phyloP scores from a whole-genome alignment of 37 sponge, comb jelly and placozoan species.

The Chondrosia reniformis region DNA sequence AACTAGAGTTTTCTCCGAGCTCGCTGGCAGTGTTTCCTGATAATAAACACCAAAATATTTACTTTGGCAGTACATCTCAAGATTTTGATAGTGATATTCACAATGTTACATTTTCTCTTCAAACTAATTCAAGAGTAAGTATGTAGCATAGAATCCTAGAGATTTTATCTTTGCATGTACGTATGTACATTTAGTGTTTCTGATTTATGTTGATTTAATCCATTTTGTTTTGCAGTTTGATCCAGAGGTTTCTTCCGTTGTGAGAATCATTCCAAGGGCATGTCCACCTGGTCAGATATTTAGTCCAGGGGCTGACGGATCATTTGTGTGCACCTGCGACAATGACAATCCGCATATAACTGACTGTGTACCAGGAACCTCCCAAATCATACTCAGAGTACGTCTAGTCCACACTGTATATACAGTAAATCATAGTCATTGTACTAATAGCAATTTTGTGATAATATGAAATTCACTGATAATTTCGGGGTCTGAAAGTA shows the following conservation, averaged over 20 bases:
- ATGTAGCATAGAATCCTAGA: neutral
- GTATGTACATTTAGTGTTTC: too few species aligned
- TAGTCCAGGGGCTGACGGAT: neutral
- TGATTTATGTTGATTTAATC: too few species aligned
- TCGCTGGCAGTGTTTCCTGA: neutral
- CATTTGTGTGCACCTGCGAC: neutral
- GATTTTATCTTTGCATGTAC: neutral
- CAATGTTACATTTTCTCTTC: neutral
- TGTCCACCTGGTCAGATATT: conserved; percentile 23
- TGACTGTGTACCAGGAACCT: neutral
- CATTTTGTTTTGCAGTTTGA: neutral
- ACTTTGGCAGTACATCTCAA: neutral
- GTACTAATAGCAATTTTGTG: neutral
- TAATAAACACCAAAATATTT: neutral
- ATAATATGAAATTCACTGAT: too few species aligned
- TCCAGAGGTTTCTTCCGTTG: neutral
- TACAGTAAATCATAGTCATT: neutral
- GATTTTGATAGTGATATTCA: neutral
- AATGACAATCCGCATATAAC: neutral
- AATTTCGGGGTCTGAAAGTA: too few species aligned
- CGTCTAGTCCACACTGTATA: neutral
- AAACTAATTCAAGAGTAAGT: neutral
- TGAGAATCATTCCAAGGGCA: neutral
- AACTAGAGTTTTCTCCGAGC: neutral
- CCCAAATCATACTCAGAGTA: conserved; percentile 5